A percentile compares a stretch with the other conserved stretches of the same genome.
Evolutionary conservation across 2,888 invertebrate genomes (phyloP).

Genomic region (Amiota mariae): DNA sequence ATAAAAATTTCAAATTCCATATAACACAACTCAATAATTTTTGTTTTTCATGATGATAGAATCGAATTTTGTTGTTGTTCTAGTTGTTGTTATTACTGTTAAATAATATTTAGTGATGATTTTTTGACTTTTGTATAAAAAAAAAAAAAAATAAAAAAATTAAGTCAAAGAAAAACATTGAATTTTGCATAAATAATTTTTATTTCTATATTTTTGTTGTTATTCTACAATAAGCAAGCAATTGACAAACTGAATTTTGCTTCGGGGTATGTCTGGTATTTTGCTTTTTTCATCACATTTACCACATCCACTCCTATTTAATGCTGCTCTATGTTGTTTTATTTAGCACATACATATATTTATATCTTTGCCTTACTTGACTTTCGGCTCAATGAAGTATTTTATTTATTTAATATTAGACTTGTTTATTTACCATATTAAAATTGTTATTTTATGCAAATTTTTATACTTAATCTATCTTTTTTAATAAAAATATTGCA

Average conservation of each 20-base stretch:
- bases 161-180: background rate
- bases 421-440: no score
- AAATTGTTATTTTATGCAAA: no score
- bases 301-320: background rate
- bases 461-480: no score
- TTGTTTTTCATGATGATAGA: background rate
- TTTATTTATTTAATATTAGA: no score
- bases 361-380: no score
- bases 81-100: background rate
- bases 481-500: no score
- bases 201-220: background rate
- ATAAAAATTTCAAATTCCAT: background rate
- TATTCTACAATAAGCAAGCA: background rate
- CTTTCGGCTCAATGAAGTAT: no score
- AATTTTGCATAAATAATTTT: constrained; percentile 11
- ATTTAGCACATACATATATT: no score
- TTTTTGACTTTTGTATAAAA: constrained; percentile 18
- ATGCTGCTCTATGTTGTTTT: no score
- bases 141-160: background rate
- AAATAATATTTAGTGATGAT: constrained; percentile 9
- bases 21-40: background rate
- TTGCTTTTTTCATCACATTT: constrained; percentile 6
- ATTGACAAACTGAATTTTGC: constrained; percentile 11
- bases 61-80: background rate
- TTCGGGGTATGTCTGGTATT: constrained; percentile 8